Base-by-base conservation (phyloP, 1,140 invertebrate genomes). In the Arctopsyche grandis region DNA sequence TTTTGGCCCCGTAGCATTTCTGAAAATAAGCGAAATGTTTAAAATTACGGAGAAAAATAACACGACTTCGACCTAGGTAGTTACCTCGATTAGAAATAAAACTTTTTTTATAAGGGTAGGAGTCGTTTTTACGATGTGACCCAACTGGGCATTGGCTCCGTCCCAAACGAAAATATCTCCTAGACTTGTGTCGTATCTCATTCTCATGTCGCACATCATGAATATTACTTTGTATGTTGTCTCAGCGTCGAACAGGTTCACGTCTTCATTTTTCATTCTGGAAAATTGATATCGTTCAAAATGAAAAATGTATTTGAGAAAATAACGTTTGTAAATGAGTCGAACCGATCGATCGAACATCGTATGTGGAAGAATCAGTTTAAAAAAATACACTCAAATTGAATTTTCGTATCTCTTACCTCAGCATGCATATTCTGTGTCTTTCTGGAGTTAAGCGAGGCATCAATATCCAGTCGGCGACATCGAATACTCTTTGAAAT, bases 11-110 rank as follows among this genome's bases (percentile, higher is more conserved):
- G 74, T 80, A 80, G 46, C 79, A 80, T 19, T 69, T 26, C 79
- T 80, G 38, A 75, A 78, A 19, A 69, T 58, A 9, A n/a, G n/a
- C n/a, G n/a, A n/a, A n/a, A n/a, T n/a, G n/a, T n/a, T 58, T 1
- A 16, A 58, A 58, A 58, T 10, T 16, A 16, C 52, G n/a, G n/a
- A n/a, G n/a, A n/a, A n/a, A n/a, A n/a, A n/a, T n/a, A n/a, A n/a
- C n/a, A n/a, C n/a, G n/a, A n/a, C n/a, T n/a, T n/a, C n/a, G n/a
- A n/a, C n/a, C n/a, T n/a, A n/a, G n/a, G n/a, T n/a, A n/a, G 7
- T 38, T 29, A 48, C 43, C 70, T 73, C 12, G 43, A 22, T 12
- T 46, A 73, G 5, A 38, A 43, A 73, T 10, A 48, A n/a, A 38
- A 12, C 19, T 73, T 22, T 73, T 73, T 48, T 46, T 7, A 73